phyloP scores from a whole-genome alignment of 1,140 invertebrate genomes.

The Drepana arcuata region DNA sequence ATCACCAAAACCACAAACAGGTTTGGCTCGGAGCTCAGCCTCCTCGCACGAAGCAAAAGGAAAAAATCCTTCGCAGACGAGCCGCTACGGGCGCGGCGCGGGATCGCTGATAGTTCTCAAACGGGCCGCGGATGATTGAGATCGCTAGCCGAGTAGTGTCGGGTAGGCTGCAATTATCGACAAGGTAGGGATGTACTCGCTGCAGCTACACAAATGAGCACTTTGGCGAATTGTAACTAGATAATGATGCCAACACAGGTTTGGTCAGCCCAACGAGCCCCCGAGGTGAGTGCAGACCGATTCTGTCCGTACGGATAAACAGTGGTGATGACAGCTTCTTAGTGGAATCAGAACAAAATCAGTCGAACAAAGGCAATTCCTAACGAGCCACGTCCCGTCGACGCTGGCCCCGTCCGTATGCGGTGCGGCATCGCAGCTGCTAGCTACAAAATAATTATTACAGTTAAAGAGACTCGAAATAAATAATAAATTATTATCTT shows the following conservation, averaged over 20 bases:
- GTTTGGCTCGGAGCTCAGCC: slow-evolving; percentile 45
- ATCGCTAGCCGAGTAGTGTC: slow-evolving; percentile 30
- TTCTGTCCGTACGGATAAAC: slow-evolving; percentile 16
- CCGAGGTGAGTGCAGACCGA: slow-evolving; percentile 29
- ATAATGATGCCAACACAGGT: too few species aligned
- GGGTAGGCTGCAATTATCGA: slow-evolving; percentile 18
- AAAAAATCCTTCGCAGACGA: slow-evolving; percentile 47
- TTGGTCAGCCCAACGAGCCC: slow-evolving; percentile 31
- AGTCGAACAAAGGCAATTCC: too few species aligned
- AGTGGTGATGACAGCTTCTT: slow-evolving; percentile 3
- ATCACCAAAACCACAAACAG: slow-evolving; percentile 60
- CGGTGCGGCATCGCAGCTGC: slow-evolving; percentile 57
- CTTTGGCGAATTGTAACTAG: slow-evolving; percentile 8
- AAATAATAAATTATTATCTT: slow-evolving; percentile 73
- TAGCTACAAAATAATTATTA: slow-evolving; percentile 60
- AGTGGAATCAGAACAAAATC: slow-evolving; percentile 17
- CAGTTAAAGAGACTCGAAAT: slow-evolving; percentile 70
- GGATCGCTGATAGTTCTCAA: slow-evolving; percentile 35
- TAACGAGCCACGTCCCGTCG: slow-evolving; percentile 57
- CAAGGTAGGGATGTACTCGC: too few species aligned
- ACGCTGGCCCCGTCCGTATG: slow-evolving; percentile 58
- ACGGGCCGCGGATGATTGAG: slow-evolving; percentile 40
- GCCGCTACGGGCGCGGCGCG: slow-evolving; percentile 21
- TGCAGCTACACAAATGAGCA: slow-evolving; percentile 10
- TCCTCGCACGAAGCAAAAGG: slow-evolving; percentile 48